These are phyloP conservation scores for Drosophila mettleri DNA, from an alignment of 2,888 invertebrate species.

Conservation along the genomic window DNA sequence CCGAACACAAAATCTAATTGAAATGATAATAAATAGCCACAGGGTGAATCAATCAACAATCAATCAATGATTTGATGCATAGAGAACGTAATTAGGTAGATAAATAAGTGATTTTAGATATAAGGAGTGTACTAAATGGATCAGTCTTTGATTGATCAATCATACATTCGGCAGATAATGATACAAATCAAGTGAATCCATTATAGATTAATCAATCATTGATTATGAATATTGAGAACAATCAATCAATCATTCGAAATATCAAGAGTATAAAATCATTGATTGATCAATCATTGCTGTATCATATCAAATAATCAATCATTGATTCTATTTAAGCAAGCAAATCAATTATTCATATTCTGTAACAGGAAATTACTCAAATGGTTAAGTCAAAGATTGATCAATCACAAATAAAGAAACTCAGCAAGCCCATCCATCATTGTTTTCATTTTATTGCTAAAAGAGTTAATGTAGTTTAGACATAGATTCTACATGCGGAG, in stretches of 20 bases:
- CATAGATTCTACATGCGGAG: not conserved
- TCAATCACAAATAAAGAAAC: too few species aligned
- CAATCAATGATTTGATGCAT: not conserved
- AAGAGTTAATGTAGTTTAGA: too few species aligned
- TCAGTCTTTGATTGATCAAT: slow-evolving; percentile 6
- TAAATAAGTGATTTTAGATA: too few species aligned
- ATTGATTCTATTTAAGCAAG: not conserved
- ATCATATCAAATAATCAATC: too few species aligned
- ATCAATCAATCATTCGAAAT: not conserved
- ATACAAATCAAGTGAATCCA: not conserved
- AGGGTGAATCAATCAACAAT: not conserved
- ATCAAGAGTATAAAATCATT: not conserved
- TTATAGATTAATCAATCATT: not conserved
- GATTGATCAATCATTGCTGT: too few species aligned
- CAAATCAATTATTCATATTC: not conserved
- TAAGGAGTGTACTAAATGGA: not conserved
- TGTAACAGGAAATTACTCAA: too few species aligned
- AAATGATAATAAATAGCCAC: not conserved
- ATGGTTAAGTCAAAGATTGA: too few species aligned
- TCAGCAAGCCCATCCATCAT: too few species aligned
- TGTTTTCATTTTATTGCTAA: too few species aligned
- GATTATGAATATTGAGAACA: not conserved
- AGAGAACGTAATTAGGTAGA: not conserved
- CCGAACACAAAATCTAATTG: not conserved
- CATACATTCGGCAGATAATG: not conserved